Evolutionary conservation across 2,888 invertebrate genomes (phyloP), one percentile per base, ranked within the genome.

Genomic region (Drosophila barbarae): DNA sequence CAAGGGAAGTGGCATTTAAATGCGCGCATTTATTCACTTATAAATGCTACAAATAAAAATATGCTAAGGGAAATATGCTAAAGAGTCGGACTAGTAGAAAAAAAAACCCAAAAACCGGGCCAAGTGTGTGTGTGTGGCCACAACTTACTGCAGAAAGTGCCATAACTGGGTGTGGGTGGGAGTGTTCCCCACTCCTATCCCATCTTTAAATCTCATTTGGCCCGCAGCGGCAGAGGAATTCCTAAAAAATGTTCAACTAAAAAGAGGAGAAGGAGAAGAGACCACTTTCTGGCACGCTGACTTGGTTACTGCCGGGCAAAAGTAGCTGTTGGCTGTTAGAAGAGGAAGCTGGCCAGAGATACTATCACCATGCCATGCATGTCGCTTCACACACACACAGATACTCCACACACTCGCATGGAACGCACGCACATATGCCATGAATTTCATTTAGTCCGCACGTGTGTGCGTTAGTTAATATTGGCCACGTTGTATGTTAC

Each of bases 11-110:
- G 77, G 79, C 77, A 83, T 77, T 82, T 84, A 83, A 84, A 84
- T 84, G 75, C 80, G 77, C 83, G 80, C 85, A 84, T 75, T 84
- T 81, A 81, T 82, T 81, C 84, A 82, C 84, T 82, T 81, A 84
- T 82, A 79, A 82, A 84, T 82, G 82, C 71, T 77, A 77, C 80
- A 80, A 83, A 82, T 72, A 76, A 83, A 84, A 83, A 84, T 76
- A 84, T 77, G 77, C 80, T 73, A 66, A 70, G 66, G 69, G 64
- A 81, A 81, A 63, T 81, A 77, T 84, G 85, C 82, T 78, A 77
- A 81, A 81, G 72, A 75, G 76, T 57, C 68, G 64, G 63, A 65
- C 63, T 67, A 52, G 61, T 42, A 60, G 18, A 51, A 46, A 39
- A 64, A 32, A 32, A 56, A 74, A 75, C 10, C 51, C 2, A 73